Evolutionary conservation across 2,888 invertebrate species (phyloP), one percentile per base, ranked within the genome.

Genomic region (Himalopsyche japonica): DNA sequence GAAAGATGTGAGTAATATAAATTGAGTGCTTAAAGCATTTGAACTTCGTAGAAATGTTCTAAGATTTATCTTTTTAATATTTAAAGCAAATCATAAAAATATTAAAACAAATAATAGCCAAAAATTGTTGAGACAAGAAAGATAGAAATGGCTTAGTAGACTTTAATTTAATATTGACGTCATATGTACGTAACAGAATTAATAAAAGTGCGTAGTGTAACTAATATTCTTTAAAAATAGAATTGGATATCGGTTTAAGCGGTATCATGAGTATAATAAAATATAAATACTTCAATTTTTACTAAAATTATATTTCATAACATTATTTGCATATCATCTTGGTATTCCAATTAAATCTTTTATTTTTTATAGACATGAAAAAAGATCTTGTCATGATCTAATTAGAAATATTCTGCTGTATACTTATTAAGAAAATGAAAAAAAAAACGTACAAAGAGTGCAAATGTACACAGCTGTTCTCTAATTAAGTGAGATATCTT

Each of bases 401-500:
- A 57, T 57, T 57, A 57, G 20, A 20, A 57, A n/a, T 20, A 57
- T 57, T 57, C 57, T 2, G 7, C 20, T n/a, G 57, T 10, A 57
- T 57, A 57, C 57, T 57, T 57, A 2, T 57, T 20, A 57, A 57
- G n/a, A 20, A 20, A 20, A 57, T 8, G 20, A 57, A 20, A 57
- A 7, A 20, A 57, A 24, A 34, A 4, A 1, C 2, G 24, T 34
- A 49, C 24, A 78, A 27, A 30, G 20, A 48, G 78, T 34, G 82
- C 32, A 81, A 37, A 49, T 64, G 43, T 76, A 27, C 48, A 34
- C 43, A 48, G 77, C 80, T 82, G 70, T 27, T 79, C 76, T 79
- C 57, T 82, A 82, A 82, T 76, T 80, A 84, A 82, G 78, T 34
- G 70, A 32, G 70, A 84, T 84, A 57, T 84, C 79, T 82, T 82